These are phyloP conservation scores for Euura saliciscinereae DNA, from an alignment of 1,140 invertebrate genomes.

Conservation along the genomic window DNA sequence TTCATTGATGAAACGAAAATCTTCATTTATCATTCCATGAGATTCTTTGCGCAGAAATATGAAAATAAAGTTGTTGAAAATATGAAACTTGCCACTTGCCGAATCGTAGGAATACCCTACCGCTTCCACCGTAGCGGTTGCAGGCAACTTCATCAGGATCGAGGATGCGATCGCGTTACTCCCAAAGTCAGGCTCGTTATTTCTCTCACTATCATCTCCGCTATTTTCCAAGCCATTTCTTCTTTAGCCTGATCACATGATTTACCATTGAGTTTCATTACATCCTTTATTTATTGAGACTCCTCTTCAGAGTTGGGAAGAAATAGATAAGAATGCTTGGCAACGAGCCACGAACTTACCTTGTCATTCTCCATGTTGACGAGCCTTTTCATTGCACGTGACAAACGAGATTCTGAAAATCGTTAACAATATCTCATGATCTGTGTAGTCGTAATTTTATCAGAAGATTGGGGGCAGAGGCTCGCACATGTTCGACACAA, in stretches of 20 bases:
- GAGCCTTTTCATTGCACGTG: constrained; percentile 76
- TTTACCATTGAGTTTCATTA: constrained; percentile 5
- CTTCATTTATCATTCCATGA: too few relatives aligned
- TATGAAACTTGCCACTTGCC: too few relatives aligned
- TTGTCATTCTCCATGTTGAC: constrained; percentile 81
- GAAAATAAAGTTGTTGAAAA: too few relatives aligned
- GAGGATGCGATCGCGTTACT: constrained; percentile 32
- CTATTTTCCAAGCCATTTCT: constrained; percentile 92
- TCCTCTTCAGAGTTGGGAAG: too few relatives aligned
- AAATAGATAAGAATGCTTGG: too few relatives aligned
- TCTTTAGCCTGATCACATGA: constrained; percentile 75
- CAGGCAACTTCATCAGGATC: constrained; percentile 37
- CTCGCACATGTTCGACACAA: too few relatives aligned
- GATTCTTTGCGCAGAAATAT: too few relatives aligned
- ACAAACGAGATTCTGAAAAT: constrained; percentile 63
- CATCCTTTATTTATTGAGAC: background rate
- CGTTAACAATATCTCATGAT: constrained; percentile 1
- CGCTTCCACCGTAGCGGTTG: too few relatives aligned
- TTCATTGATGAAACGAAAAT: too few relatives aligned
- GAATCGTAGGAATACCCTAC: too few relatives aligned
- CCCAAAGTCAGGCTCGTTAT: constrained; percentile 79
- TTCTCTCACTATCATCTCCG: constrained; percentile 93
- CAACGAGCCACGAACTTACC: constrained; percentile 44
- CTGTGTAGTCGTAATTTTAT: too few relatives aligned
- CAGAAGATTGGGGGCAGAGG: too few relatives aligned